Base-by-base conservation (phyloP, 2,113 vertebrate genomes). In the Cyphomyrus discorhynchus region DNA sequence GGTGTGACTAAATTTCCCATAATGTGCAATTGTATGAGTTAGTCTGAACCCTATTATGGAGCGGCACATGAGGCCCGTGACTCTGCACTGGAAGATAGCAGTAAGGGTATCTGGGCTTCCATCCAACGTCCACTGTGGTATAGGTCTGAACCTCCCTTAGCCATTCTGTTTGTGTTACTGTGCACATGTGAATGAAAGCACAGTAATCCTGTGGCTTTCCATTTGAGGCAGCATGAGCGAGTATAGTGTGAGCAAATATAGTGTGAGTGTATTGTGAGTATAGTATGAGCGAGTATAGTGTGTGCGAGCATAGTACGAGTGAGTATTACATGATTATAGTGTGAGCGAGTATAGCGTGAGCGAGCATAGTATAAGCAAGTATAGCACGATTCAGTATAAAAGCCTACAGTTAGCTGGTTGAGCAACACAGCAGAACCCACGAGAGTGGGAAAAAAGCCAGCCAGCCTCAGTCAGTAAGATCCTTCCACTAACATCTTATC, bases 401-500 rank as follows among this genome's bases (percentile, higher is more conserved):
- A 27, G 62, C n/a, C 8, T 80, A 19, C 15, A 42, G 6, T 66
- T 62, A 74, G 46, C 39, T 88, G 24, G 2, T 39, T 47, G 15
- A 88, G 15, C 19, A 39, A 70, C 31, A 42, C 58, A 88, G 10
- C 39, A 80, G 35, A 77, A 7, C 52, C 31, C 19, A 19, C 10
- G 0, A 84, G 19, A 21, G 7, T 31, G 35, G 56, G 45, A 31
- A 87, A 66, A 62, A 35, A 6, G 13, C 5, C 35, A 17, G 13
- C 35, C 15, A 42, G 74, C 13, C 6, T 80, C 15, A 17, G 3
- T 77, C 27, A 80, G 74, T 42, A 80, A 88, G 21, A 88, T 70
- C 62, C 27, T 88, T 88, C 17, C 62, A 74, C 27, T 49, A 17
- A 8, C 3, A 7, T 89, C 62, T 89, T 89, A 89, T 89, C 70